Base-by-base conservation (phyloP, 2,797 vertebrate genomes). In the Enteromius unitaeniatus region DNA sequence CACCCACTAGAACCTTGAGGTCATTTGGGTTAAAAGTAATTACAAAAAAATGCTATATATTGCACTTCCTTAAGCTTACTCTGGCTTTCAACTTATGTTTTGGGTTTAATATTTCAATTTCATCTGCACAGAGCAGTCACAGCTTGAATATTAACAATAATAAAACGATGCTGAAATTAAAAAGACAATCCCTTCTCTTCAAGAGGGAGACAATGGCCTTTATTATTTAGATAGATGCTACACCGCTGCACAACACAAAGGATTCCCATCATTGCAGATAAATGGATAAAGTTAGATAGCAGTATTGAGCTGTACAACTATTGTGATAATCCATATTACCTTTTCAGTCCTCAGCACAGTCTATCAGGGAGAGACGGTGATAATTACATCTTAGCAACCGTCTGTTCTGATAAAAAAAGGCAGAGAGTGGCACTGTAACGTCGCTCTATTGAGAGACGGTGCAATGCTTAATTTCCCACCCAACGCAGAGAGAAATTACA, bases 221-320 rank as follows among this genome's bases (percentile, higher is more conserved):
- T 94, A 94, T 95, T 94, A 95, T 95, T 95, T 93, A 93, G 93
- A 94, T 92, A 93, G 92, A 95, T 93, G 92, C 91, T 93, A 94
- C 93, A 93, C 88, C 89, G 91, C 90, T 88, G 91, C 89, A 89
- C 89, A 89, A 91, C 93, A 95, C 94, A 95, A 95, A 95, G 86
- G 92, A 92, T 91, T 88, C 93, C 93, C 91, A 93, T 94, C 93
- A 94, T 88, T 91, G 93, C 91, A 93, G 94, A 95, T 95, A 93
- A 95, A 94, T 94, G 92, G 93, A 95, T 94, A 93, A 94, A 95
- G 91, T 93, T 92, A 93, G 91, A 92, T 93, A 93, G 91, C 86
- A 81, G 91, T 93, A 94, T 92, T 93, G 93, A 95, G 93, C 91
- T 92, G 90, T 89, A 91, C 90, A 91, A 92, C 93, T 91, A 91